Evolutionary conservation across 2,888 invertebrate genomes (phyloP).

Genomic region (Amblyjoppa fuscipennis): DNA sequence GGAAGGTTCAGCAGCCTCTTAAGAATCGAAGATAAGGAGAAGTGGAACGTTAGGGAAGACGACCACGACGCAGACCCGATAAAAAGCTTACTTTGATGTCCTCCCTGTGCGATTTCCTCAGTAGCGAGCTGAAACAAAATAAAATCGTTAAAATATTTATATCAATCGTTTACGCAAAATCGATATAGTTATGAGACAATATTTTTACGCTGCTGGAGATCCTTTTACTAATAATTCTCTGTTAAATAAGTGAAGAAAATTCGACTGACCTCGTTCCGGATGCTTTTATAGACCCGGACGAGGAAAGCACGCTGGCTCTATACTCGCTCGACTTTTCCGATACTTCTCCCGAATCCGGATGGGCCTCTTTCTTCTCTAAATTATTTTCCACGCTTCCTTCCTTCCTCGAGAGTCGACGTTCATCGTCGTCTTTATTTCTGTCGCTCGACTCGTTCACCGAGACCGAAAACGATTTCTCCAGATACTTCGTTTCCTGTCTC

Average conservation of each 20-base stretch:
- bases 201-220: background rate
- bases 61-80: background rate
- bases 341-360: background rate
- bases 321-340: conserved; percentile 11
- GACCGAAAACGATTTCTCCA: conserved; percentile 48
- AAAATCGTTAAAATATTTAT: background rate
- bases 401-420: background rate
- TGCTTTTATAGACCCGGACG: conserved; percentile 27
- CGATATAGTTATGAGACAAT: background rate
- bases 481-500: conserved; percentile 17
- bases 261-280: conserved; percentile 51
- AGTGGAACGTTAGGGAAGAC: background rate
- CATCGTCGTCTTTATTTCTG: background rate
- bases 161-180: background rate
- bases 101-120: background rate
- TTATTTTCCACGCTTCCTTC: conserved; percentile 9
- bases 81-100: conserved; percentile 8
- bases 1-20: too few relatives aligned
- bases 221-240: background rate
- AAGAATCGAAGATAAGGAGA: background rate
- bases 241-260: background rate
- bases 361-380: background rate
- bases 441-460: conserved; percentile 24
- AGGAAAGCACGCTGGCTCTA: background rate
- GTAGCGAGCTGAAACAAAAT: background rate